Evolutionary conservation across 2,888 invertebrate species (phyloP), one percentile per base, ranked within the genome.

Genomic region (Mythimna pallens): DNA sequence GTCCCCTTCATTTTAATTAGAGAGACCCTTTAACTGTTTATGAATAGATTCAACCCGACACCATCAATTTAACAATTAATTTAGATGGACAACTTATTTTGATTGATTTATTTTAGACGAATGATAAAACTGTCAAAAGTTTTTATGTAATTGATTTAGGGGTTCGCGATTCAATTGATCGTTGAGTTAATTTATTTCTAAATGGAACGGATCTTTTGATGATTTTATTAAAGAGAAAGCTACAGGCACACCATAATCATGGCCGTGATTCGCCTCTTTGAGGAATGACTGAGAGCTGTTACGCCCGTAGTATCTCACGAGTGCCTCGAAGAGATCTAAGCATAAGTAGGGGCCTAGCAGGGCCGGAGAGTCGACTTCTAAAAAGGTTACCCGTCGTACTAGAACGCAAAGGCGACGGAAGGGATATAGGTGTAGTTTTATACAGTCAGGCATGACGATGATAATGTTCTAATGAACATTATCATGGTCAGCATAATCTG

Each of bases 1-100:
- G 74, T 84, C 80, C 77, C 80, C 70, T 82, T 83, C 70, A 78
- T 84, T 85, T 85, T 86, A 87, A 86, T 86, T 85, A 83, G 58
- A 73, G 65, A 55, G 54, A 65, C 78, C 85, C 81, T 83, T 85
- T 80, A 69, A 80, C 73, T 68, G 79, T 85, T 87, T 85, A 81
- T 82, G 80, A 87, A 87, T 85, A 82, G 78, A 80, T 80, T 85
- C 69, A 6, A 58, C 17, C 43, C 55, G 61, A 67, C 73, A 66
- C 61, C 25, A 52, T 66, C 58, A 50, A 80, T 78, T 30, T 30
- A 30, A 25, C 80, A 82, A 84, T 84, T 84, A 76, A 84, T 84
- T 78, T 62, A 8, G 40, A 65, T 50, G 34, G 61, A 72, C 71
- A 67, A 77, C 54, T 72, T 65, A 78, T 61, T 74, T 68, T 81